Conservation (phyloP, 2,113 vertebrate genomes). For the Sphyrna mokarran region DNA sequence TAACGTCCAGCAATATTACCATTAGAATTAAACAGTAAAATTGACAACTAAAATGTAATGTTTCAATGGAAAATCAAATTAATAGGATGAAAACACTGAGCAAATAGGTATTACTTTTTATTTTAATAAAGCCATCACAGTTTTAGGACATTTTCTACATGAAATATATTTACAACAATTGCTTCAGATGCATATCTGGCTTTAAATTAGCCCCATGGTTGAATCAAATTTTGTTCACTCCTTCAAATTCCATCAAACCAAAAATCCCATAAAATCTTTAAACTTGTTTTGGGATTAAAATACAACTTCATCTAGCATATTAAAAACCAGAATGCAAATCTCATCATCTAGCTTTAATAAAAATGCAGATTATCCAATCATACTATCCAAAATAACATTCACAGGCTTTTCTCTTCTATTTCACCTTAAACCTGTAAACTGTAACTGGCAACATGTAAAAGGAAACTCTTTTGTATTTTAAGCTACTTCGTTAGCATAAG, state of each 20-base stretch:
- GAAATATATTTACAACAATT: conserved; percentile 19
- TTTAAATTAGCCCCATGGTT: background rate
- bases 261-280: background rate
- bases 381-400: background rate
- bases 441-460: background rate
- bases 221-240: background rate
- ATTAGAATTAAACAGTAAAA: background rate
- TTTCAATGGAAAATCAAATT: background rate
- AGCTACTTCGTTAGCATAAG: background rate
- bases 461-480: conserved; percentile 2
- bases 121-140: background rate
- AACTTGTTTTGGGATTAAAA: background rate
- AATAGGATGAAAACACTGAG: background rate
- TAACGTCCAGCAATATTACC: background rate
- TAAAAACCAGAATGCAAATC: background rate
- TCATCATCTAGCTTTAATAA: background rate
- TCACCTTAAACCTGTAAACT: background rate
- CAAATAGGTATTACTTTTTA: background rate
- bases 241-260: background rate
- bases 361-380: background rate
- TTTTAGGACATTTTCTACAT: background rate
- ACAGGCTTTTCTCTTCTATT: background rate
- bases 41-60: background rate
- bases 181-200: background rate
- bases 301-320: background rate